Conservation (phyloP, 2,888 invertebrate species). For the Spodoptera exigua region DNA sequence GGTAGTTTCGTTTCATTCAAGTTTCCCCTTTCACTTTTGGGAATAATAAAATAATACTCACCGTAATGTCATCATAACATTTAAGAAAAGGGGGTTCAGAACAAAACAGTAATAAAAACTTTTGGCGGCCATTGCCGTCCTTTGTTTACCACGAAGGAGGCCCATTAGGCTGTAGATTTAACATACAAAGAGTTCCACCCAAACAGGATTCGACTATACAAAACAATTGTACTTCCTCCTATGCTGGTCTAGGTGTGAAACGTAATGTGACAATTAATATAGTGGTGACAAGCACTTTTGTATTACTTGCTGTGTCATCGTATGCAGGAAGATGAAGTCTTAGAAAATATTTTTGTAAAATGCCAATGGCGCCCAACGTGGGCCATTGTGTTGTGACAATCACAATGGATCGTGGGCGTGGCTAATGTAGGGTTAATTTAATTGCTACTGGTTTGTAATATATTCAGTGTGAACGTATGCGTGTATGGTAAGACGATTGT, state of each 20-base stretch:
- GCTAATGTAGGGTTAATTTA: slow-evolving; percentile 29
- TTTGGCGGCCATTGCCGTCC: slow-evolving; percentile 13
- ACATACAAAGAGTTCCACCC: slow-evolving; percentile 44
- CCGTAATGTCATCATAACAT: slow-evolving; percentile 46
- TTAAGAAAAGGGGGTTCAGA: slow-evolving; percentile 35
- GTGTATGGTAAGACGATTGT: slow-evolving; percentile 21
- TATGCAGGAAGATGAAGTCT: slow-evolving; percentile 62
- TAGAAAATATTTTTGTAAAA: slow-evolving; percentile 36
- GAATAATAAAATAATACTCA: slow-evolving; percentile 47
- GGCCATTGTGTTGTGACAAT: slow-evolving; percentile 25
- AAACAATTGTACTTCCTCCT: slow-evolving; percentile 57
- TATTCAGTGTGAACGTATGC: slow-evolving; percentile 48
- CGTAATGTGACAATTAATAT: slow-evolving; percentile 55
- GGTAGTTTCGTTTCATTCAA: slow-evolving; percentile 38
- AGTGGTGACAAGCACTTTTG: slow-evolving; percentile 62
- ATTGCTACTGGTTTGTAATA: slow-evolving; percentile 43
- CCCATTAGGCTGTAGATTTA: slow-evolving; percentile 21
- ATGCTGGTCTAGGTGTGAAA: slow-evolving; percentile 61
- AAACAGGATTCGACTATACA: slow-evolving; percentile 50
- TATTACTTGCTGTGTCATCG: slow-evolving; percentile 59
- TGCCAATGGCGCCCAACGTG: slow-evolving; percentile 49
- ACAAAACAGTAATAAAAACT: slow-evolving; percentile 43
- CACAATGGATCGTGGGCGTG: slow-evolving; percentile 46
- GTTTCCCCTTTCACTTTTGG: slow-evolving; percentile 28
- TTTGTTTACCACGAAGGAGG: slow-evolving; percentile 35